These are phyloP conservation scores for Acanthochromis polyacanthus DNA, from an alignment of 2,113 vertebrate genomes.

Conservation along the genomic window DNA sequence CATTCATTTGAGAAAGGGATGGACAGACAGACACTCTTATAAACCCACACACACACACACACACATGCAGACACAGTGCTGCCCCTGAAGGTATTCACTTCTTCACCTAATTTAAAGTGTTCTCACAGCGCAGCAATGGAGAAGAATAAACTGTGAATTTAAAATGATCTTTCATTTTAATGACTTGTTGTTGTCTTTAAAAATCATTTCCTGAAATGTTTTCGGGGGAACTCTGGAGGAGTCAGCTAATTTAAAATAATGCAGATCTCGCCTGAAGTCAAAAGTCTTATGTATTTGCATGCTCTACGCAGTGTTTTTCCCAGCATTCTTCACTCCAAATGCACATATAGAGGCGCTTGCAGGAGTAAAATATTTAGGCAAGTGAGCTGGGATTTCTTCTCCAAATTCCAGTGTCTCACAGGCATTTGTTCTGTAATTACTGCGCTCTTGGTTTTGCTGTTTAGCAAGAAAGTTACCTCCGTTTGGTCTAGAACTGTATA, in stretches of 20 bases:
- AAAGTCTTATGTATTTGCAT: constrained; percentile 51
- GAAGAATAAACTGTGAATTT: constrained; percentile 70
- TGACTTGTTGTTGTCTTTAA: constrained; percentile 73
- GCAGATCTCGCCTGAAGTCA: constrained; percentile 57
- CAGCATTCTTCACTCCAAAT: constrained; percentile 21
- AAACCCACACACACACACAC: not conserved
- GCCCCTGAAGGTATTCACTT: constrained; percentile 60
- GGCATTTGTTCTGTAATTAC: constrained; percentile 42
- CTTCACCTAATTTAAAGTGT: constrained; percentile 61
- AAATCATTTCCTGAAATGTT: constrained; percentile 67
- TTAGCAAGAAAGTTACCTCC: constrained; percentile 42
- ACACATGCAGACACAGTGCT: not conserved
- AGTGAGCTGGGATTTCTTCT: constrained; percentile 20
- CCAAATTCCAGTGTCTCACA: constrained; percentile 30
- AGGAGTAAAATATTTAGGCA: constrained; percentile 49
- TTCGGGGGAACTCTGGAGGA: constrained; percentile 64
- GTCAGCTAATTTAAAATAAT: constrained; percentile 63
- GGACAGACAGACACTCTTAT: constrained; percentile 1
- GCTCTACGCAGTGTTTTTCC: constrained; percentile 24
- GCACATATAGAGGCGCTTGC: constrained; percentile 17
- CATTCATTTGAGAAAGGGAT: constrained; percentile 38
- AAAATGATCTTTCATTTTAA: constrained; percentile 75
- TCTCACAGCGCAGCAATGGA: constrained; percentile 32
- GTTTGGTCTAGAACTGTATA: constrained; percentile 17
- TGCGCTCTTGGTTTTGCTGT: constrained; percentile 41